Evolutionary conservation across 2,113 vertebrate species (phyloP).

Genomic region (Caloenas nicobarica): DNA sequence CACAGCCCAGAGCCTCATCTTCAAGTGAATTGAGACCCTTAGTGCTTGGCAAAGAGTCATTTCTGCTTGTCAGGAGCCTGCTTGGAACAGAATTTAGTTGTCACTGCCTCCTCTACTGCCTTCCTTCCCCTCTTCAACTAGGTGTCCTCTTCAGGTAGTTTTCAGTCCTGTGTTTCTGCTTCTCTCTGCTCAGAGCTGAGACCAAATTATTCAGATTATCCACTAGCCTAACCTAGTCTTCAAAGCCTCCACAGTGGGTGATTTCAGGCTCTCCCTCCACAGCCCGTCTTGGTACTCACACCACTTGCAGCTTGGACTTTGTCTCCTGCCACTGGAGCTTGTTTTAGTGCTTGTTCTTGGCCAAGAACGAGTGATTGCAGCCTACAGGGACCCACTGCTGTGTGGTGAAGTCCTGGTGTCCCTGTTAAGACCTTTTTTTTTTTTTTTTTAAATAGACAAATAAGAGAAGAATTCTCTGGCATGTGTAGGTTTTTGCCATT

Average conservation of each 20-base stretch:
- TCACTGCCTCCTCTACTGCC: not conserved
- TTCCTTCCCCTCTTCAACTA: not conserved
- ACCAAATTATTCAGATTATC: not conserved
- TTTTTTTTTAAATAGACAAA: not conserved
- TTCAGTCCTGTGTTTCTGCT: not conserved
- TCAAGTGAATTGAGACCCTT: not conserved
- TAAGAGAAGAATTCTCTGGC: not conserved
- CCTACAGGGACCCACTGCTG: not conserved
- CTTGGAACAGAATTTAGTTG: not conserved
- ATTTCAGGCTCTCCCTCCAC: not conserved
- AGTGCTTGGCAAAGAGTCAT: not conserved
- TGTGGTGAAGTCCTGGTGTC: not conserved
- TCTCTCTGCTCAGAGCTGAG: not conserved
- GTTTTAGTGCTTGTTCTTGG: not conserved
- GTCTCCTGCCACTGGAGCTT: not conserved
- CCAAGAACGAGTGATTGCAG: not conserved
- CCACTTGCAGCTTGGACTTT: not conserved
- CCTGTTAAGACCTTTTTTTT: not conserved
- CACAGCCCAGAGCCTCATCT: not conserved
- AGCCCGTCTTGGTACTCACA: not conserved
- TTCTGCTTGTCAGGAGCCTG: not conserved
- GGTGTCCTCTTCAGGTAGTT: not conserved
- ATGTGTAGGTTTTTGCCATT: not conserved
- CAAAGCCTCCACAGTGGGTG: fast-evolving
- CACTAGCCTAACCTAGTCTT: not conserved